Base-by-base conservation (phyloP, 2,888 invertebrate species). In the Aphidoletes aphidimyza region DNA sequence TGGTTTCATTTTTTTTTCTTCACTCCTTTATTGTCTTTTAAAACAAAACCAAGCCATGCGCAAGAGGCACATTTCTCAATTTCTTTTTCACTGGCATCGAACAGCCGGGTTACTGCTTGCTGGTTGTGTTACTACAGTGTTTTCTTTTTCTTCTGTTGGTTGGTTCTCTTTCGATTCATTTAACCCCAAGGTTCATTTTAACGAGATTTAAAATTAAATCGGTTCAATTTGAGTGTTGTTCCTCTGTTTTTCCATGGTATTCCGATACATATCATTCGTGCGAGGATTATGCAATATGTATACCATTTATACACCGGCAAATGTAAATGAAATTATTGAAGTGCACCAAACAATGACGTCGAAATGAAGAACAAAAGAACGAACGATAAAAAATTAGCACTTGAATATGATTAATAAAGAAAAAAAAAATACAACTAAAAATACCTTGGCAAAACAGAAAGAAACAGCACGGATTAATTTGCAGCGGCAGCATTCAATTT, bases 141-240 rank as follows among this genome's bases (percentile, higher is more conserved):
- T 54, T 54, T 54, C 54, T 54, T 19, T 11, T 17, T 47, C 54
- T 2, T 54, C n/a, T n/a, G n/a, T n/a, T n/a, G n/a, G n/a, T n/a
- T n/a, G n/a, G n/a, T n/a, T n/a, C n/a, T 54, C 54, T n/a, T 54
- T 22, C 54, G 54, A 54, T 54, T 54, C 54, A 54, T 54, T 54
- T 54, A 54, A 54, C 54, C 54, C 54, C 54, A 54, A 54, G 54
- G 54, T 54, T 54, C 54, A 54, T 54, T 54, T 54, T 54, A 54
- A 54, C 54, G 54, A 54, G 54, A 54, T 54, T 54, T 54, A 54
- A 54, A 54, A 54, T 54, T 54, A 54, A 54, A 54, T 54, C 54
- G 54, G 22, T 54, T 54, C 54, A 54, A 54, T 54, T 54, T 47
- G 3, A n/a, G 22, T 2, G 54, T 22, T 22, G n/a, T 54, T 54